Percentiles rank a stretch among this genome's conserved stretches.
Evolutionary conservation across 2,797 vertebrate genomes (phyloP).

Genomic region (Leuciscus waleckii): DNA sequence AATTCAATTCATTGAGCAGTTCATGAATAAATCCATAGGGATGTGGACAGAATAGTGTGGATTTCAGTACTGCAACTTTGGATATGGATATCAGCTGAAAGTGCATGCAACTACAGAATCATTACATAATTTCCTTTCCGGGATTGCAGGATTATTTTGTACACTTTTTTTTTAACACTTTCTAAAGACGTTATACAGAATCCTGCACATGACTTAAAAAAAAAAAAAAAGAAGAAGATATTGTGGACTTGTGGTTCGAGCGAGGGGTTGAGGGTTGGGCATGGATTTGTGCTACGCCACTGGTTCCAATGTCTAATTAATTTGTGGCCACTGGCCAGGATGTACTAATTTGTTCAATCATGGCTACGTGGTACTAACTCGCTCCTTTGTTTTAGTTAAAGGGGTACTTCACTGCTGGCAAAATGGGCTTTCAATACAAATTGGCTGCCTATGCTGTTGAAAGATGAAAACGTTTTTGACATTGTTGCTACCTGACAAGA

Average conservation of each 20-base stretch:
- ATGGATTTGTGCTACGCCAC: background rate
- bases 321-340: background rate
- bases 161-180: background rate
- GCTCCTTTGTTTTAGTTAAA: background rate
- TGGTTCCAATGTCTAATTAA: background rate
- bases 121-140: constrained; percentile 6
- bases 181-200: background rate
- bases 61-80: constrained; percentile 58
- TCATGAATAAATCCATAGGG: constrained; percentile 62
- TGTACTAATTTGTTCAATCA: background rate
- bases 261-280: too few species aligned
- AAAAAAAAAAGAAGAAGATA: too few species aligned
- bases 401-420: background rate
- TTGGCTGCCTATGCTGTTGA: background rate
- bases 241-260: too few species aligned
- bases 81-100: constrained; percentile 1
- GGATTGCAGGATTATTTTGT: background rate
- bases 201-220: too few species aligned
- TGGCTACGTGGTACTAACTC: background rate
- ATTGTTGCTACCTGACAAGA: background rate
- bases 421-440: background rate
- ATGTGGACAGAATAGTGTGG: constrained; percentile 60
- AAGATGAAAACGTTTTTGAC: background rate
- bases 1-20: constrained; percentile 47
- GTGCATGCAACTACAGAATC: background rate